phyloP scores from a whole-genome alignment of 2,797 vertebrate species.

The Lacerta bilineata region DNA sequence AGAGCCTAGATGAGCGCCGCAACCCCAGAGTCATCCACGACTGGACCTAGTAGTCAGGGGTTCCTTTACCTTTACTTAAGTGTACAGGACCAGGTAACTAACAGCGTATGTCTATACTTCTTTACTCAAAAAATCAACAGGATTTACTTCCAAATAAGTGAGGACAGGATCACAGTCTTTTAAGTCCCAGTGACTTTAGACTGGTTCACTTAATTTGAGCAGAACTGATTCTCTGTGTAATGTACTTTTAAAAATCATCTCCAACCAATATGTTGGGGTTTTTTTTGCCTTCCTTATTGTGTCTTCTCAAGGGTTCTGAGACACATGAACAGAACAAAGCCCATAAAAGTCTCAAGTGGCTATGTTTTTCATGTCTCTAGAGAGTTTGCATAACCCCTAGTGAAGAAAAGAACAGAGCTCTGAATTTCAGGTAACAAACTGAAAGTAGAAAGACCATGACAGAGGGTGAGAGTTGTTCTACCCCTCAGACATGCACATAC shows the following conservation, averaged over 20 bases:
- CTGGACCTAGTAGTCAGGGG: no score
- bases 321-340: background rate
- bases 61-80: no score
- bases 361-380: background rate
- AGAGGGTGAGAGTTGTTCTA: background rate
- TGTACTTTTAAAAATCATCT: background rate
- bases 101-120: background rate
- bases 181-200: background rate
- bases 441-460: background rate
- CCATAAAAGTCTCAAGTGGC: background rate
- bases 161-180: background rate
- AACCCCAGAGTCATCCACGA: no score
- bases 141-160: background rate
- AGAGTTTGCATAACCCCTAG: background rate
- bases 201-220: background rate
- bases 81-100: background rate
- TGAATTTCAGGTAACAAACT: background rate
- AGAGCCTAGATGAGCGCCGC: no score
- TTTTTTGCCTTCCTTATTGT: background rate
- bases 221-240: background rate
- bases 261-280: background rate
- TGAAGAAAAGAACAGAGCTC: background rate
- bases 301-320: background rate
- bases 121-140: background rate
- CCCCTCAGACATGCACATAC: no score